A percentile compares a stretch with the other conserved stretches of the same genome.
phyloP scores from a whole-genome alignment of 2,797 vertebrate species.

The Sebastes nivosus region DNA sequence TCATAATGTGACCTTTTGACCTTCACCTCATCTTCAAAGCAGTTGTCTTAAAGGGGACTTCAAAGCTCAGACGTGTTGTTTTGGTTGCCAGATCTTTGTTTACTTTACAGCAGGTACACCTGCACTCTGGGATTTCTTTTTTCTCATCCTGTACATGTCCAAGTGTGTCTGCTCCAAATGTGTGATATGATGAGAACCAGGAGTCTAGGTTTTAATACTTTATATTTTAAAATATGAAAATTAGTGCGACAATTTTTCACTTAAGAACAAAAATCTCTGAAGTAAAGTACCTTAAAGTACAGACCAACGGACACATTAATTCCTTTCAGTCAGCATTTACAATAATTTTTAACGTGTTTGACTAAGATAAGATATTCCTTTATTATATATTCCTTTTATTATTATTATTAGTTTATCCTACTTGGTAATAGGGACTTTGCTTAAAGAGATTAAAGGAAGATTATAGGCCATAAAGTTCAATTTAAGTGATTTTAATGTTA shows the following conservation, averaged over 20 bases:
- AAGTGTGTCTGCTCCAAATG: no score
- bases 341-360: not conserved
- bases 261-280: not conserved
- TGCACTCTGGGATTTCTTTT: not conserved
- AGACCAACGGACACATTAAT: not conserved
- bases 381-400: no score
- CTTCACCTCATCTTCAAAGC: constrained; percentile 24
- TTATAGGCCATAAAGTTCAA: not conserved
- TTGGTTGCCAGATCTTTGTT: not conserved
- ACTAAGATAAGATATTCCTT: no score
- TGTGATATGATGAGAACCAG: not conserved
- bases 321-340: no score
- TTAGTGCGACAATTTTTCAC: not conserved
- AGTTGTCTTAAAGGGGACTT: not conserved
- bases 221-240: not conserved
- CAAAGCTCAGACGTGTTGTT: constrained; percentile 14
- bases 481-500: not conserved
- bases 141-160: not conserved
- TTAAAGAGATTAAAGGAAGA: not conserved
- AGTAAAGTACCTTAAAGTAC: not conserved
- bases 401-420: no score
- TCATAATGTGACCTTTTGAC: not conserved
- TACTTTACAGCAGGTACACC: constrained; percentile 33
- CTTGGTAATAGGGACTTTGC: not conserved
- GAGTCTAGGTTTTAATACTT: not conserved